Evolutionary conservation across 2,113 vertebrate genomes (phyloP).

Genomic region (Xenus cinereus): DNA sequence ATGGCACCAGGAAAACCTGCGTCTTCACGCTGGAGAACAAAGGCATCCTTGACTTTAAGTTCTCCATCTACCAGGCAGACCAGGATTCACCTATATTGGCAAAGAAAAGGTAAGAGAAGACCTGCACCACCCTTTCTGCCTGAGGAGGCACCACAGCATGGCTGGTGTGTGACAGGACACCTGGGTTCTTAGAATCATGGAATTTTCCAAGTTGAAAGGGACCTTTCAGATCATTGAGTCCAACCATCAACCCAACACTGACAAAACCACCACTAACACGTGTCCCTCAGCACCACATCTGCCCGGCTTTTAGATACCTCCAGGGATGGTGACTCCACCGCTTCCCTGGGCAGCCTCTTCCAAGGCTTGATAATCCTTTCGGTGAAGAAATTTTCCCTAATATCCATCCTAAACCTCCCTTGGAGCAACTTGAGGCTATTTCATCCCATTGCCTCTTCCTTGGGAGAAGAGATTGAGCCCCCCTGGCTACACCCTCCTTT

Average conservation of each 20-base stretch:
- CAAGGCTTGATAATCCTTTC: background rate
- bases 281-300: background rate
- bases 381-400: background rate
- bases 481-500: background rate
- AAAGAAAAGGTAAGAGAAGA: slow-evolving; percentile 70
- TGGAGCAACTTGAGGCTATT: background rate
- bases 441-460: background rate
- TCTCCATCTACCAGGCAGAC: slow-evolving; percentile 62
- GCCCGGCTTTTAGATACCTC: background rate
- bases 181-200: background rate
- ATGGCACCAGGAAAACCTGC: slow-evolving; percentile 70
- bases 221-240: background rate
- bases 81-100: background rate
- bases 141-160: background rate
- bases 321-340: background rate
- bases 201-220: background rate
- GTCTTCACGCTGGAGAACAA: slow-evolving; percentile 83
- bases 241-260: background rate
- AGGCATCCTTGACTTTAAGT: slow-evolving; percentile 78
- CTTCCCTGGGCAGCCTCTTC: background rate
- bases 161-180: background rate
- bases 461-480: background rate
- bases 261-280: background rate
- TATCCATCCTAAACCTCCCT: background rate
- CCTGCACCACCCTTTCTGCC: background rate